Evolutionary conservation across 2,888 invertebrate species (phyloP), one percentile per base, ranked within the genome.

Genomic region (Drosophila neotestacea): DNA sequence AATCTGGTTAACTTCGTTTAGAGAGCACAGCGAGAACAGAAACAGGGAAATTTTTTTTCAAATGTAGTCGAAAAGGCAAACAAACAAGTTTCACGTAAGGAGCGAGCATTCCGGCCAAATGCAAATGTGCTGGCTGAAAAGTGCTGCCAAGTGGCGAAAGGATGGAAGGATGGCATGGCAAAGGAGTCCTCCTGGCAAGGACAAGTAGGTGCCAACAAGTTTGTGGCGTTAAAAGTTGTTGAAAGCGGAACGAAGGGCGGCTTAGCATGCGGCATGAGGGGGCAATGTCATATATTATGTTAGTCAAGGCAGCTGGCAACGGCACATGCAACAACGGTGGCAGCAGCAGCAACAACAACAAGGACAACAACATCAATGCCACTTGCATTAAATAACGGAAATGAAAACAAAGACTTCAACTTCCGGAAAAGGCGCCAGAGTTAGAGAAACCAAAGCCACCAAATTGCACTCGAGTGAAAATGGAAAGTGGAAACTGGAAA

Each of bases 301-400:
- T 81, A 83, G 85, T 78, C 81, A 67, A 76, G 87, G 81, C 83
- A 86, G 81, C 79, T 78, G 85, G 83, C 87, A 76, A 13, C 60
- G 68, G 58, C 47, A 55, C 54, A 59, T 38, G 44, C 78, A 64
- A 48, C 65, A 69, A 63, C 70, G 70, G 32, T 44, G 54, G 27
- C 59, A 64, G 16, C 39, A 59, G 1, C 61, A 56, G 7, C 56
- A 61, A 42, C 30, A 70, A 70, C 66, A 71, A 59, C 68, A 75
- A 66, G 48, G 56, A 32, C 62, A 51, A 52, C 67, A 72, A 62
- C 67, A 75, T 66, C 72, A 76, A 71, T 66, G 86, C 65, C 73
- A 79, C 82, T 81, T 85, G 87, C 85, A 88, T 89, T 89, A 86
- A 88, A 88, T 81, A 88, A 88, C 87, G 88, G 90, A 89, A 88